Evolutionary conservation across 1,140 invertebrate species (phyloP).

Genomic region (Mactra quadrangularis): DNA sequence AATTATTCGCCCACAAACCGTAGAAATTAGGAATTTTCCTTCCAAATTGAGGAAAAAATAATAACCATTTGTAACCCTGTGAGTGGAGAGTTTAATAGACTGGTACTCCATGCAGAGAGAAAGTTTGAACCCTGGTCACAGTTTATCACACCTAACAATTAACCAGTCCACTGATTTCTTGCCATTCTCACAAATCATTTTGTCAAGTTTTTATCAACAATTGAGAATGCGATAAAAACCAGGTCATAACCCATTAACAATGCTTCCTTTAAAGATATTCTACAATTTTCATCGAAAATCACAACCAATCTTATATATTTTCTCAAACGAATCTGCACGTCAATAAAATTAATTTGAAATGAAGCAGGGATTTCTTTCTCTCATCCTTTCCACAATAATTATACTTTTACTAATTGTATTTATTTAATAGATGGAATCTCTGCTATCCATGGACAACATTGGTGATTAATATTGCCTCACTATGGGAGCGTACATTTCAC

Average conservation of each 20-base stretch:
- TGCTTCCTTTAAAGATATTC: conserved; percentile 37
- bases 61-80: no score
- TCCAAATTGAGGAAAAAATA: no score
- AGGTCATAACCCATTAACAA: conserved; percentile 24
- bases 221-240: conserved; percentile 19
- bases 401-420: conserved; percentile 59
- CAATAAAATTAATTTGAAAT: conserved; percentile 62
- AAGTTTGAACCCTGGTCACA: conserved; percentile 22
- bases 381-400: conserved; percentile 35
- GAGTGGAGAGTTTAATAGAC: no score
- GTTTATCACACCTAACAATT: conserved; percentile 43
- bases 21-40: no score
- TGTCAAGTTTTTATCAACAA: conserved; percentile 51
- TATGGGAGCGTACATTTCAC: background rate
- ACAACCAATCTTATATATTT: conserved; percentile 46
- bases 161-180: conserved; percentile 16
- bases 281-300: no score
- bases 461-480: conserved; percentile 47
- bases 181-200: conserved; percentile 32
- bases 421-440: conserved; percentile 59
- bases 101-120: no score
- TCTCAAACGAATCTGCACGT: conserved; percentile 14
- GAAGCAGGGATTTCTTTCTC: conserved; percentile 24
- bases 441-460: background rate
- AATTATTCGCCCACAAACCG: no score